A percentile compares a stretch with the other conserved stretches of the same genome.
phyloP scores from a whole-genome alignment of 2,113 vertebrate genomes.

The Lethenteron camtschaticum region DNA sequence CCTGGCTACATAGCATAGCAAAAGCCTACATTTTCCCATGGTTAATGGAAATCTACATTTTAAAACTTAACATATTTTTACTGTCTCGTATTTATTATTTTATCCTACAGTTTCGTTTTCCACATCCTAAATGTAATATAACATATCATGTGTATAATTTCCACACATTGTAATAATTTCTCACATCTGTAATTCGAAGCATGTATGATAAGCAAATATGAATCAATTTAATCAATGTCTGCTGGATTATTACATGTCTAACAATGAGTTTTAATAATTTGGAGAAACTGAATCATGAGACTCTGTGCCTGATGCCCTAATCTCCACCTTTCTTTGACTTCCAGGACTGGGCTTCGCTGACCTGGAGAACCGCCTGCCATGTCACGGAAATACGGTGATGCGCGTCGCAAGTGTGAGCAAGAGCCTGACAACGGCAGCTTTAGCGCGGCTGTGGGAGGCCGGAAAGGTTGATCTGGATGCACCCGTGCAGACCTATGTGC shows the following conservation, averaged over 20 bases:
- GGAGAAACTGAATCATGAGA: not conserved
- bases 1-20: too few species aligned
- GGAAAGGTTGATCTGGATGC: constrained; percentile 65
- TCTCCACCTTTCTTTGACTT: not conserved
- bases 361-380: constrained; percentile 63
- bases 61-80: too few species aligned
- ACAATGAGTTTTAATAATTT: not conserved
- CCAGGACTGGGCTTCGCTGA: constrained; percentile 72
- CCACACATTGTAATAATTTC: too few species aligned
- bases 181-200: too few species aligned
- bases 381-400: constrained; percentile 56
- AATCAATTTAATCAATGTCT: not conserved
- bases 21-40: too few species aligned
- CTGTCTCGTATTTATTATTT: too few species aligned
- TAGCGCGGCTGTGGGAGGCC: constrained; percentile 58
- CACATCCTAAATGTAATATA: too few species aligned
- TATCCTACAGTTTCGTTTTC: too few species aligned
- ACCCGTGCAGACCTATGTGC: constrained; percentile 74
- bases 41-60: too few species aligned
- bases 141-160: too few species aligned
- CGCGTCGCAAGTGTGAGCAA: constrained; percentile 94
- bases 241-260: not conserved
- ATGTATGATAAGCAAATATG: not conserved
- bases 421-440: constrained; percentile 59
- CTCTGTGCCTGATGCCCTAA: not conserved